A percentile compares a stretch with the other conserved stretches of the same genome.
Conservation (phyloP, 2,113 vertebrate species). For the Rhombomys opimus region DNA sequence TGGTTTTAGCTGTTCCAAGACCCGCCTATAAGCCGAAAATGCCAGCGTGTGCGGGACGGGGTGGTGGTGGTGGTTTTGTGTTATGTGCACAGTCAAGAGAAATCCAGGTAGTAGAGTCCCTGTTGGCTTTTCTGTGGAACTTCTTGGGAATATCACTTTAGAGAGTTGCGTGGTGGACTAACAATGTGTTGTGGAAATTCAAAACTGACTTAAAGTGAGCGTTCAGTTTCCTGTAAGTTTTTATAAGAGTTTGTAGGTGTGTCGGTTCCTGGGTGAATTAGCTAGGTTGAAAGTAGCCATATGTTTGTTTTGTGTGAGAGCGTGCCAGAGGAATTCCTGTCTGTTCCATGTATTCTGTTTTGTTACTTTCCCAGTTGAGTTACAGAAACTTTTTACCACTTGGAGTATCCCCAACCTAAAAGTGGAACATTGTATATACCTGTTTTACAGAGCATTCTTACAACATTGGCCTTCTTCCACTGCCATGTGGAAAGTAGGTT, state of each 20-base stretch:
- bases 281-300: not conserved
- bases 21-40: constrained; percentile 62
- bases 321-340: not conserved
- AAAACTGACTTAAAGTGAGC: not conserved
- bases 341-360: constrained; percentile 7
- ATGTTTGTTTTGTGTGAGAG: not conserved
- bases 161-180: not conserved
- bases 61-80: not conserved
- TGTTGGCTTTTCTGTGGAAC: not conserved
- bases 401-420: not conserved
- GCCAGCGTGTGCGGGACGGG: constrained; percentile 38
- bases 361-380: constrained; percentile 23
- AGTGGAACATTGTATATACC: constrained; percentile 55
- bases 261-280: not conserved
- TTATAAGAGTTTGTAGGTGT: constrained; percentile 7
- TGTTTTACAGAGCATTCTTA: constrained; percentile 55
- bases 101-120: not conserved
- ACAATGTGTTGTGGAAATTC: constrained; percentile 46
- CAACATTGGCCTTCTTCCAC: constrained; percentile 42
- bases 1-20: constrained; percentile 59
- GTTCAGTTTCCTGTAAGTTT: constrained; percentile 6
- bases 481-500: constrained; percentile 61
- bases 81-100: not conserved
- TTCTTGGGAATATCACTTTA: not conserved
- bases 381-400: constrained; percentile 59